A percentile compares a stretch with the other conserved stretches of the same genome.
These are phyloP conservation scores for Rhinophrynus dorsalis DNA, from an alignment of 2,797 vertebrate genomes.

Conservation along the genomic window DNA sequence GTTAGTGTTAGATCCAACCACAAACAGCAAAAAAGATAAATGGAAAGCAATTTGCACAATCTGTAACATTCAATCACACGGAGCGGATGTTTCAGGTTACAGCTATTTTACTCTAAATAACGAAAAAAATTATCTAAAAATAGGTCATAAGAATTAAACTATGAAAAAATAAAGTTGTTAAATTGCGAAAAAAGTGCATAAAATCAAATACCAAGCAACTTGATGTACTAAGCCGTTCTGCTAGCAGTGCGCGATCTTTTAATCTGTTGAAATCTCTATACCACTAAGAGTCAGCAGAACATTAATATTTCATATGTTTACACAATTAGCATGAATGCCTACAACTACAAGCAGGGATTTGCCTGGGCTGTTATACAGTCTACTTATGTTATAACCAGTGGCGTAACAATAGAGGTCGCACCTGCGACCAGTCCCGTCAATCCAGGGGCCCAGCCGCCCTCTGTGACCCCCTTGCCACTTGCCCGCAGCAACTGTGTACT, in stretches of 20 bases:
- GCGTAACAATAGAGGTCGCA: no score
- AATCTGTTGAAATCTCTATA: slow-evolving; percentile 75
- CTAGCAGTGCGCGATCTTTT: slow-evolving; percentile 74
- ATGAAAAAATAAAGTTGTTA: slow-evolving; percentile 83
- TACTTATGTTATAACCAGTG: slow-evolving; percentile 62
- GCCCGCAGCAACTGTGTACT: no score
- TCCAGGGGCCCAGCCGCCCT: no score
- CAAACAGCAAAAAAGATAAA: slow-evolving; percentile 68
- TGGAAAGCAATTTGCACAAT: slow-evolving; percentile 76
- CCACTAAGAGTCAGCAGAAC: slow-evolving; percentile 72
- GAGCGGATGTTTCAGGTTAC: slow-evolving; percentile 67
- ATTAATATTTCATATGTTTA: slow-evolving; percentile 70
- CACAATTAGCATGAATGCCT: slow-evolving; percentile 73
- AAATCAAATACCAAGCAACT: slow-evolving; percentile 78
- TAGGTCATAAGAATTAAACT: slow-evolving; percentile 70
- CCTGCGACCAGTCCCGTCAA: no score
- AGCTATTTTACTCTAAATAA: slow-evolving; percentile 72
- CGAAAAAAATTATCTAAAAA: slow-evolving; percentile 70
- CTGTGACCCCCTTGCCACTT: no score
- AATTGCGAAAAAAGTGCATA: slow-evolving; percentile 83
- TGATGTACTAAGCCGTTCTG: slow-evolving; percentile 70
- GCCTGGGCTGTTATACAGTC: slow-evolving; percentile 68
- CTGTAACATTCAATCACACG: slow-evolving; percentile 60
- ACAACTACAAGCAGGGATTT: slow-evolving; percentile 71
- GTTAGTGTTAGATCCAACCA: slow-evolving; percentile 86